Evolutionary conservation across 2,888 invertebrate species (phyloP), one percentile per base, ranked within the genome.

Genomic region (Drosophila monieri): DNA sequence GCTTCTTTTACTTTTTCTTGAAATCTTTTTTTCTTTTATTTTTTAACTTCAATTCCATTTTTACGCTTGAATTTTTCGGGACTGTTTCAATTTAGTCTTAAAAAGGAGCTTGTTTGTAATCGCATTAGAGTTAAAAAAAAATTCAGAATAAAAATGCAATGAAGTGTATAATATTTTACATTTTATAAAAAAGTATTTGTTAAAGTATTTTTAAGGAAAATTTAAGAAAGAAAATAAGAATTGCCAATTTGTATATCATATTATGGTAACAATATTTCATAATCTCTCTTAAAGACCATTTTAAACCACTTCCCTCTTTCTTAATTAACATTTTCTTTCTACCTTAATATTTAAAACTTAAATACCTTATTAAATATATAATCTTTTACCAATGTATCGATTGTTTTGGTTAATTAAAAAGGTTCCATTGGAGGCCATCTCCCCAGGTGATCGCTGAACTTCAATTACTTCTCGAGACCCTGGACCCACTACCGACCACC

Each of bases 41-140:
- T 18, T 27, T 39, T 27, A 65, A 70, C 68, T 74, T 73, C 74
- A 44, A 15, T 27, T 62, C 60, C 49, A 52, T 41, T 79, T 74
- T 83, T 57, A 72, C 67, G 77, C 67, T 78, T 71, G 72, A 70
- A 52, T 81, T 70, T 65, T 61, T 32, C 27, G 56, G 49, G 47
- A 67, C 44, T 62, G 62, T 51, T 65, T 57, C 64, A 67, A 57
- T 78, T 71, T 53, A 10, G 43, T 25, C 25, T 27, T 18, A n/a
- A 32, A 12, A 30, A 25, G 56, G 25, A 35, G 73, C 43, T 52
- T 72, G 41, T 30, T 64, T 74, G 70, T 71, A 71, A 60, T 54
- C 61, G 73, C 54, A 48, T 80, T 56, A 43, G 25, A 21, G 8
- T 35, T 54, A 25, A 23, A 14, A 21, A 21, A 52, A 59, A 32